Conservation (phyloP, 1,140 invertebrate species). For the Thaumetopoea pityocampa region DNA sequence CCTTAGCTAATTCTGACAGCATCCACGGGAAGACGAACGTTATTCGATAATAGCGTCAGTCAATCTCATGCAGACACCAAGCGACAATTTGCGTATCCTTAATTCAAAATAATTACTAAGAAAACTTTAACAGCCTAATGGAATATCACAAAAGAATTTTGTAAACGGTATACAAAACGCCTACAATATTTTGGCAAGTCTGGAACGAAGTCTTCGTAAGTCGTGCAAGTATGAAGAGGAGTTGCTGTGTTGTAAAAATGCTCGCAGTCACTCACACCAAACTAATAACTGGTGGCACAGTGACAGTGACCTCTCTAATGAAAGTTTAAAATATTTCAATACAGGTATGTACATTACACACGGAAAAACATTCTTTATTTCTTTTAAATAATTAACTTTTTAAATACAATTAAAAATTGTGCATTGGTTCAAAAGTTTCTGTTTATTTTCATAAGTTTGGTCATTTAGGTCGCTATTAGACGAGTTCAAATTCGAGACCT, state of each 20-base stretch:
- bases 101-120: constrained; percentile 4
- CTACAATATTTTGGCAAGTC: constrained; percentile 30
- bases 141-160: constrained; percentile 28
- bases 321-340: constrained; percentile 22
- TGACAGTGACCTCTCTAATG: constrained; percentile 26
- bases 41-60: no score
- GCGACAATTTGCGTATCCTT: not conserved
- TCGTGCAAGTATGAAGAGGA: constrained; percentile 44
- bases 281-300: constrained; percentile 27
- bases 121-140: constrained; percentile 10
- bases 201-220: constrained; percentile 45
- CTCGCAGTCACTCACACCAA: constrained; percentile 36
- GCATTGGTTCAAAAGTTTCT: no score
- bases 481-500: no score
- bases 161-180: constrained; percentile 40
- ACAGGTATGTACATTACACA: constrained; percentile 20
- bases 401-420: constrained; percentile 19
- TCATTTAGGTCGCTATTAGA: no score
- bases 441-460: no score
- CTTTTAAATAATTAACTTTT: not conserved
- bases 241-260: constrained; percentile 35
- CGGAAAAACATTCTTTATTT: not conserved
- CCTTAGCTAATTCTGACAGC: no score
- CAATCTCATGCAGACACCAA: no score
- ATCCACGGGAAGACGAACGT: no score